phyloP scores from a whole-genome alignment of 2,888 invertebrate genomes.

The Steinernema carpocapsae region DNA sequence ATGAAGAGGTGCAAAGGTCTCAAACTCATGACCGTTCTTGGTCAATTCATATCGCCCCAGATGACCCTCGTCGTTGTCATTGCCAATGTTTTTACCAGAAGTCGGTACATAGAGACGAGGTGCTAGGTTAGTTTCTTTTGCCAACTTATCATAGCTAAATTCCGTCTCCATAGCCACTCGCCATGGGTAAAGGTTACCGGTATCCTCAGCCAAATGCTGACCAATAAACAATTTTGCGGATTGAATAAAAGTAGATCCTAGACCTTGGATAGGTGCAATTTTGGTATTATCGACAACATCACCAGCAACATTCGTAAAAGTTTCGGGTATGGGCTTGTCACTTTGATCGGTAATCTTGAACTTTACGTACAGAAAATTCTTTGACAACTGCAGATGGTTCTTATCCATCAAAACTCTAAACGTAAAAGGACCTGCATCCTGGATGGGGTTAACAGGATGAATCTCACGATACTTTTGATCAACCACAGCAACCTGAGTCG shows the following conservation, averaged over 20 bases:
- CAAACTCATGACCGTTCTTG: background rate
- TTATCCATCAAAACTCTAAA: background rate
- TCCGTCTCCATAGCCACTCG: background rate
- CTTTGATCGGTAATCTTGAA: background rate
- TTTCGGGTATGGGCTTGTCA: background rate
- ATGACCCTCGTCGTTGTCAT: background rate
- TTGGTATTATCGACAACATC: background rate
- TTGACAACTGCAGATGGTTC: background rate
- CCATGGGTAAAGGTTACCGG: background rate
- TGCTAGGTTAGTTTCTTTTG: background rate
- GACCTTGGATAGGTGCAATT: background rate
- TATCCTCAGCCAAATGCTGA: background rate
- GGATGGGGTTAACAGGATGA: background rate
- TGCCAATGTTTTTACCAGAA: background rate
- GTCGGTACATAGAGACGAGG: background rate
- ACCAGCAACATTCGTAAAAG: background rate
- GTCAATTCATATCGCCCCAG: background rate
- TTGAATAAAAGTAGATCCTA: background rate
- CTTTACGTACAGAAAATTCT: background rate
- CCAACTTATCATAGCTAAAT: background rate
- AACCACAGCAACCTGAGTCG: background rate
- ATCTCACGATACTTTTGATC: conserved; percentile 3
- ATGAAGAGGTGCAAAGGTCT: background rate
- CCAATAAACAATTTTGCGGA: background rate
- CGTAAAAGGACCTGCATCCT: background rate